phyloP scores from a whole-genome alignment of 92 coral and sea anemone genomes.

The Heteractis magnifica region DNA sequence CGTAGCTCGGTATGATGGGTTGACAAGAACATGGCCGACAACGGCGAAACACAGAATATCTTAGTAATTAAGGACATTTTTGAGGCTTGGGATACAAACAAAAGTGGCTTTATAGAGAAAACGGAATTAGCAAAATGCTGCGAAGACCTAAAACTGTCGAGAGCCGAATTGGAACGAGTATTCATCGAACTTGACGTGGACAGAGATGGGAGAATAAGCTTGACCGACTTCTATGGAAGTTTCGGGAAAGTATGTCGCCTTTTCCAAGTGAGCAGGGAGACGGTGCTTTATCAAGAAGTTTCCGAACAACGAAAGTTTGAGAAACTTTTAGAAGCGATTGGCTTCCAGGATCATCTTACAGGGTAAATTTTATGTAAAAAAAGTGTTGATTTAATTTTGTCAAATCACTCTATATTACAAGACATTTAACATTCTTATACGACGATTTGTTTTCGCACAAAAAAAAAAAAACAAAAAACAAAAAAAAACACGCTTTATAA shows the following conservation, averaged over 20 bases:
- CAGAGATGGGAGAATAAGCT: slow-evolving; percentile 77
- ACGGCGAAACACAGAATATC: slow-evolving; percentile 26
- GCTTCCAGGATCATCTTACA: slow-evolving; percentile 64
- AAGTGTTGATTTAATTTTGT: neutral
- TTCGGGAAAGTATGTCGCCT: slow-evolving; percentile 71
- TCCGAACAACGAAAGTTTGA: slow-evolving; percentile 66
- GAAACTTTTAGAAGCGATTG: slow-evolving; percentile 74
- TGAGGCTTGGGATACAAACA: slow-evolving; percentile 69
- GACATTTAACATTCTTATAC: neutral
- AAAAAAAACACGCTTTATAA: neutral
- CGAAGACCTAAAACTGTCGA: slow-evolving; percentile 66
- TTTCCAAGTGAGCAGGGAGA: slow-evolving; percentile 55
- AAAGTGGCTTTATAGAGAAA: slow-evolving; percentile 78
- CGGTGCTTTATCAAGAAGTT: slow-evolving; percentile 33
- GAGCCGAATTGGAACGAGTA: slow-evolving; percentile 55
- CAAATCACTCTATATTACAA: neutral
- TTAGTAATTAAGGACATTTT: slow-evolving; percentile 59
- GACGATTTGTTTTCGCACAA: no score
- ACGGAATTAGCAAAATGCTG: slow-evolving; percentile 74
- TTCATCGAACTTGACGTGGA: slow-evolving; percentile 87
- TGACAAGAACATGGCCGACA: neutral
- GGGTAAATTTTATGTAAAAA: slow-evolving; percentile 48
- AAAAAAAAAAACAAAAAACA: no score
- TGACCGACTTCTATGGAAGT: slow-evolving; percentile 73
- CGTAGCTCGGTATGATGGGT: neutral